phyloP scores from a whole-genome alignment of 2,888 invertebrate genomes.

The Myopa testacea region DNA sequence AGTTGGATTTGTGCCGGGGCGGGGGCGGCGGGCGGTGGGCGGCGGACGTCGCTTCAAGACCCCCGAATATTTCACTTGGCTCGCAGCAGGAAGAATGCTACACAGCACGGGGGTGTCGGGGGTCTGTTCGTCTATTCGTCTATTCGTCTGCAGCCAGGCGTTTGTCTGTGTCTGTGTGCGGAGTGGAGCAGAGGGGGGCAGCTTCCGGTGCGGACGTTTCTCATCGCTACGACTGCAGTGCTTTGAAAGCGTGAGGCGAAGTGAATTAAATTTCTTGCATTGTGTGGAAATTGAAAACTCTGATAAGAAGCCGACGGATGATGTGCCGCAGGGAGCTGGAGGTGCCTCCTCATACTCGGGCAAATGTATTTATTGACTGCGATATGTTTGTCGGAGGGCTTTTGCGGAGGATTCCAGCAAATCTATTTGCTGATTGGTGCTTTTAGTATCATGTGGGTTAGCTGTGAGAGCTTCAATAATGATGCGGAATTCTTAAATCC shows the following conservation, averaged over 20 bases:
- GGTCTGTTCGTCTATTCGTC: not conserved
- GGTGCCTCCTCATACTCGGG: not conserved
- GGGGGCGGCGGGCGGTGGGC: not conserved
- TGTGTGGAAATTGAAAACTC: conserved; percentile 31
- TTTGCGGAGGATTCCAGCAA: not conserved
- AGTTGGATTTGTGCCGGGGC: conserved; percentile 12
- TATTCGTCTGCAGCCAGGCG: not conserved
- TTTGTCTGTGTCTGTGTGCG: not conserved
- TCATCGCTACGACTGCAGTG: not conserved
- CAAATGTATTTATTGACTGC: conserved; percentile 4
- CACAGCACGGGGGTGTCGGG: not conserved
- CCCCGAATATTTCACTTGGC: conserved; percentile 1
- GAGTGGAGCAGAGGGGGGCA: not conserved
- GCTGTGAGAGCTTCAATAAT: too few species aligned
- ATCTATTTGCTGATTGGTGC: not conserved
- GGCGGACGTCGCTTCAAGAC: not conserved
- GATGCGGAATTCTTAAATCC: too few species aligned
- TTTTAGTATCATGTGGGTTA: too few species aligned
- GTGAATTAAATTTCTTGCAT: conserved; percentile 26
- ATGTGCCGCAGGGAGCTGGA: not conserved
- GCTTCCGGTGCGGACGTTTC: not conserved
- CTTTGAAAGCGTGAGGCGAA: conserved; percentile 12
- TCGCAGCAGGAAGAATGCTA: not conserved
- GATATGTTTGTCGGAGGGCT: not conserved
- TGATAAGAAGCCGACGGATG: conserved; percentile 17